These are phyloP conservation scores for Acromyrmex echinatior DNA, from an alignment of 1,140 invertebrate genomes.

Conservation along the genomic window DNA sequence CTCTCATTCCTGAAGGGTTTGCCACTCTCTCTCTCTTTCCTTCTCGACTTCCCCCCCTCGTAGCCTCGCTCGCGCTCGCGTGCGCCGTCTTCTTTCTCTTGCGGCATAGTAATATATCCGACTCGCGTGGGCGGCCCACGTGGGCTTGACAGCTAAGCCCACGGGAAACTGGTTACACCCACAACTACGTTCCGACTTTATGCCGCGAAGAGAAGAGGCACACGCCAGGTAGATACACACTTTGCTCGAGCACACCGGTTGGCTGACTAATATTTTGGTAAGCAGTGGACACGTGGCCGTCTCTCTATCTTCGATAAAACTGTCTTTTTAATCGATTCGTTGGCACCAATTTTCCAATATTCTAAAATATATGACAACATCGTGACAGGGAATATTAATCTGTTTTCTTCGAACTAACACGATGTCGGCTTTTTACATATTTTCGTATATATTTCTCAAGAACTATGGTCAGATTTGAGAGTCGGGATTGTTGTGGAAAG, in stretches of 20 bases:
- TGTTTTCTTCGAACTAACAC: not conserved
- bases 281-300: constrained; percentile 28
- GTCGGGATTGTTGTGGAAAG: not conserved
- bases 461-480: not conserved
- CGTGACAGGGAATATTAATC: not conserved
- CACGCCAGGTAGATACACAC: constrained; percentile 71
- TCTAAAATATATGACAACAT: not conserved
- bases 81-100: constrained; percentile 71
- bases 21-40: constrained; percentile 41
- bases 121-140: constrained; percentile 84
- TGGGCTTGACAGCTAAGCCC: constrained; percentile 85
- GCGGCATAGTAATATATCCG: constrained; percentile 76
- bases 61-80: not conserved
- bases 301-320: not conserved
- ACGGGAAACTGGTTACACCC: constrained; percentile 85
- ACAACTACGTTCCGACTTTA: constrained; percentile 71
- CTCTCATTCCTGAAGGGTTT: constrained; percentile 75
- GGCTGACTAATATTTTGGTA: constrained; percentile 19
- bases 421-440: not conserved
- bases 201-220: constrained; percentile 67
- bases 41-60: constrained; percentile 15
- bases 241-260: constrained; percentile 26
- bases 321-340: constrained; percentile 18
- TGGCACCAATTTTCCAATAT: not conserved
- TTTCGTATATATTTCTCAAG: not conserved